Evolutionary conservation across 2,113 vertebrate genomes (phyloP), one percentile per base, ranked within the genome.

Genomic region (Pomatostomus ruficeps): DNA sequence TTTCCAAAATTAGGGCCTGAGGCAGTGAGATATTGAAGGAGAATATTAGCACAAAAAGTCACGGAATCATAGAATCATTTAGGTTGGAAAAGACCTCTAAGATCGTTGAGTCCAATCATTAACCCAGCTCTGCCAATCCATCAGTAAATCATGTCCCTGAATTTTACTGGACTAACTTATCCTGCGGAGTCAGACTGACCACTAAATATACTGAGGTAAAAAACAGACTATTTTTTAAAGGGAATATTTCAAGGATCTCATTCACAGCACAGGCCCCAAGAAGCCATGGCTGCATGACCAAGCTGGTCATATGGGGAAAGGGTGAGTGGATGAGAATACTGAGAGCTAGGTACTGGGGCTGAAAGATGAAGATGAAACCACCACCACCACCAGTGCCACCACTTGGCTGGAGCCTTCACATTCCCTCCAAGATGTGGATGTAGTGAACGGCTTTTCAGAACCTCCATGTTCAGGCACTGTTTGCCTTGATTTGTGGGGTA

Each of bases 201-300:
- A 31, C 14, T 16, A 65, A 40, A 62, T 13, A 9, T 48, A 48
- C 28, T 22, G 9, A 61, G 10, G 26, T 36, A 73, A 61, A 16
- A 83, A 65, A 18, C 1, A 36, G 3, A 23, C 5, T 33, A 1
- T 12, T 58, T 88, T 73, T 82, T 7, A 73, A 86, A 79, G 12
- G 2, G 12, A 72, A 4, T 11, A 23, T 62, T 78, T 75, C 40
- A 63, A 31, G 6, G 4, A 26, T 31, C 22, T 63, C 10, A 35
- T 51, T 82, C 80, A 68, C 36, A 75, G 31, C 16, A 54, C 21
- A 63, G 38, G 10, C 10, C 26, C 17, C 55, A 77, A 4, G 36
- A 35, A 75, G 11, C 16, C 0, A 0, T 12, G 51, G 21, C 33
- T 48, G 11, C 6, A n/a, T 22, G 29, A 66, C 9, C 0, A 0